Percentiles rank a stretch among this genome's conserved stretches.
phyloP scores from a whole-genome alignment of 2,888 invertebrate species.

The Aphrophora alni region DNA sequence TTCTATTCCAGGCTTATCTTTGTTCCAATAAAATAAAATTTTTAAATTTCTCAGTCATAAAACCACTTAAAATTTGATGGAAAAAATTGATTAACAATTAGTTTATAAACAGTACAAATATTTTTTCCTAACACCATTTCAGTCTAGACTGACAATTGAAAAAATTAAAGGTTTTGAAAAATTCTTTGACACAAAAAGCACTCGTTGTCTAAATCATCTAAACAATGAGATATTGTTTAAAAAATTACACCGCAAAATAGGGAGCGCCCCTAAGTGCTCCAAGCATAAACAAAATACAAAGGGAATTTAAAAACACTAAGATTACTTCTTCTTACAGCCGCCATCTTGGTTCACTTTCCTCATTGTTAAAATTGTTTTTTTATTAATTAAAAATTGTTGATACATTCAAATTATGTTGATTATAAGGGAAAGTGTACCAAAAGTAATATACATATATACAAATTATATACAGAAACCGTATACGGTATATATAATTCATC shows the following conservation, averaged over 20 bases:
- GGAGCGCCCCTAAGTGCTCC: conserved; percentile 38
- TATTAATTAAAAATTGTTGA: not conserved
- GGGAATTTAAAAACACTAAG: conserved; percentile 23
- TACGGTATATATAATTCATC: not conserved
- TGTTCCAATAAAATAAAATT: not conserved
- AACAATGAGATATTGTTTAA: conserved; percentile 47
- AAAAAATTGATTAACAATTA: not conserved
- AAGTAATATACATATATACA: conserved; percentile 27
- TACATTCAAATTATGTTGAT: conserved; percentile 24
- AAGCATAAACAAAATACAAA: conserved; percentile 33
- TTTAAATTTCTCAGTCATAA: too few species aligned
- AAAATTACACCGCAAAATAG: conserved; percentile 31
- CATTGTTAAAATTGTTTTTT: not conserved
- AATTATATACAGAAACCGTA: conserved; percentile 11
- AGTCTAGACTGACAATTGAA: not conserved
- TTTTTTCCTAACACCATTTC: not conserved
- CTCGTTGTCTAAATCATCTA: conserved; percentile 43
- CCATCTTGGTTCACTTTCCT: conserved; percentile 35
- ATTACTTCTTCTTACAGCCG: conserved; percentile 21
- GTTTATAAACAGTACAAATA: not conserved
- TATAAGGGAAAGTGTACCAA: conserved; percentile 26
- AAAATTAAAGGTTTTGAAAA: conserved; percentile 3
- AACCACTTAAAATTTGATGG: not conserved
- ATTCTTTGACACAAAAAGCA: conserved; percentile 30
- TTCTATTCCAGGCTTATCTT: not conserved